Evolutionary conservation across 2,888 invertebrate species (phyloP), one percentile per base, ranked within the genome.

Genomic region (Sinotaia quadrata): DNA sequence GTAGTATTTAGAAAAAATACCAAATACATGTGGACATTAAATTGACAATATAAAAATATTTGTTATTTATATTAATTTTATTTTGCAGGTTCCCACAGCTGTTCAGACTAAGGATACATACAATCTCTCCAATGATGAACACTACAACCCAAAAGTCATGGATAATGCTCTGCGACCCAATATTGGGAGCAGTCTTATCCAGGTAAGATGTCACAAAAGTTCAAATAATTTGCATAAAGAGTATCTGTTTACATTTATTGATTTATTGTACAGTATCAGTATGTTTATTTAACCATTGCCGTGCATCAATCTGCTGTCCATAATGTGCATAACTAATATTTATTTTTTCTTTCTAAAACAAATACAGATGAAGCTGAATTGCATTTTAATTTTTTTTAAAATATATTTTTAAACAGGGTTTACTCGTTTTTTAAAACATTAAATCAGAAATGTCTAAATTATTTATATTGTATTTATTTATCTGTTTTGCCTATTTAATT

Each of bases 81-180:
- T 24, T 34, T 10, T 41, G 1, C 57, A 74, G 71, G 71, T 71
- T 2, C 61, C 69, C 18, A 51, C 47, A 15, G 69, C 75, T 12
- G 74, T 80, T 15, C 80, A 79, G 63, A 77, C 96, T 83, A 91
- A 96, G 78, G 98, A 99, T 91, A 97, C 97, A 0, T 98, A 97
- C 89, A 99, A 99, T 87, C 94, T 99, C 75, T 97, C 97, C 1
- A 98, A 98, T 89, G 99, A 99, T 86, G 95, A 96, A 92, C 97
- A 90, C 88, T 99, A 99, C 87, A 93, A 94, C 89, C 94, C 98
- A 10, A 86, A 84, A 63, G 75, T 85, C 49, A 80, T 85, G 75
- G 89, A 88, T 67, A 87, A 81, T 63, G 87, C 89, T 3, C 80
- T 89, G 10, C 85, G 88, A 71, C 84, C 87, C 29, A 88, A 87